phyloP scores from a whole-genome alignment of 2,797 vertebrate species.

The Steatocranus sp. region DNA sequence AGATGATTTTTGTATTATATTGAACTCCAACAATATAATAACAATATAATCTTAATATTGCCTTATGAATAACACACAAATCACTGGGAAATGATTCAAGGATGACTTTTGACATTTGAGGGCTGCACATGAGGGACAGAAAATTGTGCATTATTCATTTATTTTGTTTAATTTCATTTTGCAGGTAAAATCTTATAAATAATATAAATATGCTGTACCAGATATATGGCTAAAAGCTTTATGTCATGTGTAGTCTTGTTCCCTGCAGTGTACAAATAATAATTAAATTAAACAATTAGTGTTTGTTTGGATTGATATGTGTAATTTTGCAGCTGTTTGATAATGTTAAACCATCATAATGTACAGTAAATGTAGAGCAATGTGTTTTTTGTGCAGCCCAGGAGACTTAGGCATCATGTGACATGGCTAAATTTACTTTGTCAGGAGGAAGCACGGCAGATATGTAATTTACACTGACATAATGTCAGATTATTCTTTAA shows the following conservation, averaged over 20 bases:
- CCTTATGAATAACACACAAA: too few relatives aligned
- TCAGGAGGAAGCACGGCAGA: neutral
- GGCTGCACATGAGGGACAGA: neutral
- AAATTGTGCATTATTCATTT: neutral
- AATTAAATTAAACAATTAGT: neutral
- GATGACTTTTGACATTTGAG: neutral
- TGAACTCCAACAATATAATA: neutral
- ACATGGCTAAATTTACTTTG: neutral
- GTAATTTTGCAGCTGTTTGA: neutral
- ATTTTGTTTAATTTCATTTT: neutral
- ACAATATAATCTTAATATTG: rapidly evolving
- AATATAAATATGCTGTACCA: neutral
- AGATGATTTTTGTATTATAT: neutral
- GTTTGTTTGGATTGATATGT: neutral
- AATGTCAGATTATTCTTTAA: neutral
- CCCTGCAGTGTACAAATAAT: neutral
- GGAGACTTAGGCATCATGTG: neutral
- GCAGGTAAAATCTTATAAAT: neutral
- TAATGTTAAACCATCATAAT: neutral
- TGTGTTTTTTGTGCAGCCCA: neutral
- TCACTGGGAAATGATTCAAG: neutral
- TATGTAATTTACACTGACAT: neutral
- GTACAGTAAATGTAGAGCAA: neutral
- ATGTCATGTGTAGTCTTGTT: neutral
- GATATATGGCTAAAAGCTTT: neutral